These are phyloP conservation scores for Palythoa heliodiscus DNA, from an alignment of 92 coral and sea anemone species.

Conservation along the genomic window DNA sequence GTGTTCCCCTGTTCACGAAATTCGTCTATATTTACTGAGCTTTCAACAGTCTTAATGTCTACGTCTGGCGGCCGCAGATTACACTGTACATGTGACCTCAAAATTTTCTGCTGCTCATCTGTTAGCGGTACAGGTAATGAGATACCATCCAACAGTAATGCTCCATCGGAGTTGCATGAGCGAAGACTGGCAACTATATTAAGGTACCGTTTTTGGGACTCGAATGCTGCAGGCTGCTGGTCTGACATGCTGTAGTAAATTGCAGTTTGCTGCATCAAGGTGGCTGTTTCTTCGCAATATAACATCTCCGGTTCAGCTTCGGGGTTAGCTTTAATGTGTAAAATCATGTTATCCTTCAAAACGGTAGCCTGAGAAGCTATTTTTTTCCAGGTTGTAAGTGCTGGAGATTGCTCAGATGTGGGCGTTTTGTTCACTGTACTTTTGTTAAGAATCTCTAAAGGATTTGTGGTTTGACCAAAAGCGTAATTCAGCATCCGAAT, in stretches of 20 bases:
- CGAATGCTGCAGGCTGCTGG: too few species aligned
- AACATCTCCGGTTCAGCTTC: slow-evolving; percentile 1
- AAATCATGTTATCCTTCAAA: not conserved
- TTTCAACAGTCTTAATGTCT: not conserved
- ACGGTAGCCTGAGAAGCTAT: slow-evolving; percentile 22
- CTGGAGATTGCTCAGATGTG: too few species aligned
- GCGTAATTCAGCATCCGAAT: too few species aligned
- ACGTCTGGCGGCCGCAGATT: not conserved
- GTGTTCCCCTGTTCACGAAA: slow-evolving; percentile 17
- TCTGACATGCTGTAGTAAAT: slow-evolving; percentile 16
- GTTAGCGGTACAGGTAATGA: not conserved
- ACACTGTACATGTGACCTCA: not conserved
- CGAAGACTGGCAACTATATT: not conserved
- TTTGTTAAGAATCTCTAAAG: too few species aligned
- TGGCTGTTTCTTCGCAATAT: slow-evolving; percentile 15
- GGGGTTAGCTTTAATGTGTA: not conserved
- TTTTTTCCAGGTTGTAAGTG: not conserved
- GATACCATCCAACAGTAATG: not conserved
- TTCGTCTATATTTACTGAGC: not conserved
- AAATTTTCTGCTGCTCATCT: not conserved
- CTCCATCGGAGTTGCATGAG: not conserved
- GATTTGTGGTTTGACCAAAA: too few species aligned
- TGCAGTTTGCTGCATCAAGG: slow-evolving; percentile 15
- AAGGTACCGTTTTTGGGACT: slow-evolving; percentile 5
- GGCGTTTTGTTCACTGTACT: too few species aligned